Base-by-base conservation (phyloP, 2,888 invertebrate species). In the Philonicus albiceps region DNA sequence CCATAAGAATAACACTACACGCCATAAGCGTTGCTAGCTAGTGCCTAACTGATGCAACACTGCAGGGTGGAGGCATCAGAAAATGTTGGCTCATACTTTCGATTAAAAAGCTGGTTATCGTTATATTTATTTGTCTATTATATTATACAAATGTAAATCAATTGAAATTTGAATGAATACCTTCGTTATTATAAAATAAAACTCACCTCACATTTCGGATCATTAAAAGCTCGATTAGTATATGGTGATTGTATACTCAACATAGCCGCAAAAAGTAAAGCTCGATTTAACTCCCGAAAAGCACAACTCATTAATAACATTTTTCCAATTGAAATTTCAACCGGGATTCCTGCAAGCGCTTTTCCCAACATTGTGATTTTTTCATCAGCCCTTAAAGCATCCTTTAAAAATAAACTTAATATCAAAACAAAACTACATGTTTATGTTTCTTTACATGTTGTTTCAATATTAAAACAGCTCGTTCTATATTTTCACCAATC, bases 241-340 rank as follows among this genome's bases (percentile, higher is more conserved):
- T 98, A 96, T 0, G 99, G 98, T 88, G 96, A 97, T 90, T 99
- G 97, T 2, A 99, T 97, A 88, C 98, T 98, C 87, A 99, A 93
- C 1, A 97, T 96, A 0, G 99, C 97, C 0, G 99, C 97, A 34
- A 99, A 92, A 0, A 98, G 97, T 7, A 99, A 93, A 16, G 98
- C 96, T 0, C 98, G 96, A 90, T 98, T 96, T 0, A 97, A 94
- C 89, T 98, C 96, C 88, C 97, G 95, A 88, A 98, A 98, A 7
- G 98, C 95, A 1, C 97, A 96, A 0, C 98, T 98, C 93, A 98
- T 94, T 30, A 99, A 96, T 53, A 99, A 93, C 94, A 99, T 98
- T 93, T 99, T 99, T 0, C 99, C 99, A 86, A 99, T 95, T 0
- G 96, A 95, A 85, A 99, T 96, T 91, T 99, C 99, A 0, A 99